Base-by-base conservation (phyloP, 2,888 invertebrate species). In the Apodemia duryi region DNA sequence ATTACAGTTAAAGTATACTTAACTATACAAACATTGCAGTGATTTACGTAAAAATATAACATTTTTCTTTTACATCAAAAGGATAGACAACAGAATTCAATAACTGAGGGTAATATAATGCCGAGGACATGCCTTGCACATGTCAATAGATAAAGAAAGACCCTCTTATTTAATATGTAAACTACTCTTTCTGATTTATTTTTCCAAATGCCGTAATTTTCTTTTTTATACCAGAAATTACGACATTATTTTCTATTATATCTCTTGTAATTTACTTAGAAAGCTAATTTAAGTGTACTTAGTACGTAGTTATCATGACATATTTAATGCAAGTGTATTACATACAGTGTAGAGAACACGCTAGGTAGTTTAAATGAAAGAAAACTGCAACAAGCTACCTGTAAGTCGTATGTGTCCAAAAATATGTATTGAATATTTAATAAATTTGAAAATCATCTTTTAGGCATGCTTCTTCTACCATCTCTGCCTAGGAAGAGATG, bases 201-300 rank as follows among this genome's bases (percentile, higher is more conserved):
- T 66, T 64, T 62, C 52, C 60, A 41, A 63, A 63, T 49, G 43
- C 13, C 61, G 57, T 68, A 66, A 66, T 68, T 68, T 66, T 60
- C 64, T 49, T 63, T 62, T 46, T 66, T 61, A 63, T 41, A 49
- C 6, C 52, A 66, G 43, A 35, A 35, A 62, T 66, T 49, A 49
- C 32, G 28, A 32, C 54, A 54, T 28, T 54, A 32, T 2, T 7
- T 28, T 28, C 52, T 28, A 28, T 52, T 52, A 28, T 52, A 21
- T 52, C 28, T 21, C 2, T n/a, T 52, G 52, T 28, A 52, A 52
- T 52, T 52, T 52, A 52, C 21, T 52, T 51, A n/a, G 10, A 13
- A 13, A 1, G 49, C 6, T 13, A 49, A 13, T 13, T 51, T 51
- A 38, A 51, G 21, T 51, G 10, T 6, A 21, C 1, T 2, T 3